phyloP scores from a whole-genome alignment of 2,113 vertebrate genomes.

The Alligator sinensis region DNA sequence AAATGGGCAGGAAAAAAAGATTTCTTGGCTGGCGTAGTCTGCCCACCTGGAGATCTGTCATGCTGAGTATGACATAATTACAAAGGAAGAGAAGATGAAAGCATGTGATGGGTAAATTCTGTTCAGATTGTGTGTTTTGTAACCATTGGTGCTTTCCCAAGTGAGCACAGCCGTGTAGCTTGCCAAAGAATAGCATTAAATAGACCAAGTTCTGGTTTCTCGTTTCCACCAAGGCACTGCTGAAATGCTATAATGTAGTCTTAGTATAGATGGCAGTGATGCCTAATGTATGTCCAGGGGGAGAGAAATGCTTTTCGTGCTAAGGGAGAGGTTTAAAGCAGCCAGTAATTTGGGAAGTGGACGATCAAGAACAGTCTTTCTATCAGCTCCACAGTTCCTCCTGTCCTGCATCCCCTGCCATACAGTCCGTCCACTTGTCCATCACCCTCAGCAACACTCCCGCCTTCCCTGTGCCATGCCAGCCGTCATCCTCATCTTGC shows the following conservation, averaged over 20 bases:
- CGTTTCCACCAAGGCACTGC: background rate
- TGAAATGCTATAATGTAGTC: background rate
- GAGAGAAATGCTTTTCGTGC: background rate
- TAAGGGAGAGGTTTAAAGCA: rapidly evolving
- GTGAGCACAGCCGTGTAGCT: background rate
- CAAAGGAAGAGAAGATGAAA: background rate
- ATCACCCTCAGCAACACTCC: background rate
- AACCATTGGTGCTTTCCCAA: background rate
- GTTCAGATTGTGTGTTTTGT: background rate
- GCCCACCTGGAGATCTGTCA: background rate
- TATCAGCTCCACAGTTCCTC: background rate
- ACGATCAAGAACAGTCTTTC: background rate
- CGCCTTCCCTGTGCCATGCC: rapidly evolving
- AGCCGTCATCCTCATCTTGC: background rate
- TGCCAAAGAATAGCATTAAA: background rate
- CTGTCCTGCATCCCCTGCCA: background rate
- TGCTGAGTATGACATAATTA: background rate
- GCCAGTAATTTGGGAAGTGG: background rate
- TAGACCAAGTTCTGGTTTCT: conserved; percentile 21
- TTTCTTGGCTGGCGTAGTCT: background rate
- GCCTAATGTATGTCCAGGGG: background rate
- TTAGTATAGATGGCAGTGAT: background rate
- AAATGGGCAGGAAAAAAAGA: background rate
- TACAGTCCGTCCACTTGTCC: background rate
- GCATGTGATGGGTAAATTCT: background rate